phyloP scores from a whole-genome alignment of 2,888 invertebrate species.

The Rhagophthalmus giganteus region DNA sequence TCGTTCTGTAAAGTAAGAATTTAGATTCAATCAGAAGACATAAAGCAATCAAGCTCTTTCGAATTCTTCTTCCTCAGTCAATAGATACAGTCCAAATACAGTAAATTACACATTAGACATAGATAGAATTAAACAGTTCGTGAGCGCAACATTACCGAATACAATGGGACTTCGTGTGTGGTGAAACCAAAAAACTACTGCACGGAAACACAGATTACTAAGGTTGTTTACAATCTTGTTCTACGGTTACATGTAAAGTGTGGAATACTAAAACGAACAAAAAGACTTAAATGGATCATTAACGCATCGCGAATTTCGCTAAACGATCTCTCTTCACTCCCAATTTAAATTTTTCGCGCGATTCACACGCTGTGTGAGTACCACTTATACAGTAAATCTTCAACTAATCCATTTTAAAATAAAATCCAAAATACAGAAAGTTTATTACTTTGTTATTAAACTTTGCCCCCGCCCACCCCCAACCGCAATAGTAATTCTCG shows the following conservation, averaged over 20 bases:
- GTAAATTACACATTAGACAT: constrained; percentile 33
- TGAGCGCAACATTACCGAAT: constrained; percentile 48
- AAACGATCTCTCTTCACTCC: not conserved
- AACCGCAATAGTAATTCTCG: too few relatives aligned
- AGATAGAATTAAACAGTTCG: constrained; percentile 40
- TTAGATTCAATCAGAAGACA: not conserved
- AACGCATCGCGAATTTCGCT: constrained; percentile 17
- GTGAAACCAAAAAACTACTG: constrained; percentile 46
- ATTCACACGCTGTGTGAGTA: too few relatives aligned
- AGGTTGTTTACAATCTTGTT: constrained; percentile 38
- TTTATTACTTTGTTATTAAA: too few relatives aligned
- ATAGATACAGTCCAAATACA: constrained; percentile 26
- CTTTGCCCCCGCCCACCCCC: too few relatives aligned
- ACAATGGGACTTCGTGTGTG: constrained; percentile 50
- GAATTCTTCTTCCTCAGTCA: constrained; percentile 2
- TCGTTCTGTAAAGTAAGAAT: not conserved
- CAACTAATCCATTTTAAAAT: too few relatives aligned
- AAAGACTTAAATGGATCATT: constrained; percentile 23
- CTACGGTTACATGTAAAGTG: constrained; percentile 26
- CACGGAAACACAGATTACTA: constrained; percentile 45
- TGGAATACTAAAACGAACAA: constrained; percentile 22
- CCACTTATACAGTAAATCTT: too few relatives aligned
- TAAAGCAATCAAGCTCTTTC: not conserved
- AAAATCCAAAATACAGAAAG: too few relatives aligned
- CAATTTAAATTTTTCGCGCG: too few relatives aligned